Evolutionary conservation across 2,888 invertebrate species (phyloP).

Genomic region (Eupeodes latifasciatus): DNA sequence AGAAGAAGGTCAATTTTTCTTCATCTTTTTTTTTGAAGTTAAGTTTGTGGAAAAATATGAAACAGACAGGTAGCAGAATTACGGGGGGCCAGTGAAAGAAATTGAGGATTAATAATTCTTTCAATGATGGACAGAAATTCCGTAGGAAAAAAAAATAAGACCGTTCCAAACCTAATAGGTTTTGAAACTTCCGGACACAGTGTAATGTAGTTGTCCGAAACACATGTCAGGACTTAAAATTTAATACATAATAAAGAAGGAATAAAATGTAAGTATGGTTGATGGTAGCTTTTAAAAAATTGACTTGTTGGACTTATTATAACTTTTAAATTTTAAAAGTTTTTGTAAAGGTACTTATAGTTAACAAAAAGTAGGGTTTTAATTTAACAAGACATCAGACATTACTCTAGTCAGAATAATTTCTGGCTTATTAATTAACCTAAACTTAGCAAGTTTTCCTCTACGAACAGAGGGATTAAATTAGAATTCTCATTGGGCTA

Average conservation of each 20-base stretch:
- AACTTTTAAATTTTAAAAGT: too few species aligned
- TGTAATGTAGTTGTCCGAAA: neutral
- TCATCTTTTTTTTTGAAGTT: neutral
- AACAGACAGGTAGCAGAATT: conserved; percentile 12
- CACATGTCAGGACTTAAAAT: neutral
- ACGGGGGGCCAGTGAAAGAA: neutral
- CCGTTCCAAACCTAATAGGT: conserved; percentile 22
- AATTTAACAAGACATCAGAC: too few species aligned
- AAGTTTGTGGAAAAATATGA: conserved; percentile 2
- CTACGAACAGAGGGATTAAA: too few species aligned
- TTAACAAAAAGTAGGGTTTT: too few species aligned
- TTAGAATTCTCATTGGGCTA: too few species aligned
- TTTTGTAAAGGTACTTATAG: too few species aligned
- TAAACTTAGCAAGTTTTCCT: too few species aligned
- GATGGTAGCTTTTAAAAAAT: too few species aligned
- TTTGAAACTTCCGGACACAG: neutral
- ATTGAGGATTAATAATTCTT: conserved; percentile 28
- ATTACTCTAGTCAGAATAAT: too few species aligned
- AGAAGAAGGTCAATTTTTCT: conserved; percentile 19
- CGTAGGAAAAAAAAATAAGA: neutral
- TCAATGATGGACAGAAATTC: neutral
- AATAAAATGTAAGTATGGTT: neutral
- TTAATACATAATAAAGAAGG: neutral
- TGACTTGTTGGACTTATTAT: too few species aligned
- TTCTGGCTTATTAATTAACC: too few species aligned